A percentile compares a stretch with the other conserved stretches of the same genome.
Evolutionary conservation across 2,113 vertebrate species (phyloP).

Genomic region (Menura novaehollandiae): DNA sequence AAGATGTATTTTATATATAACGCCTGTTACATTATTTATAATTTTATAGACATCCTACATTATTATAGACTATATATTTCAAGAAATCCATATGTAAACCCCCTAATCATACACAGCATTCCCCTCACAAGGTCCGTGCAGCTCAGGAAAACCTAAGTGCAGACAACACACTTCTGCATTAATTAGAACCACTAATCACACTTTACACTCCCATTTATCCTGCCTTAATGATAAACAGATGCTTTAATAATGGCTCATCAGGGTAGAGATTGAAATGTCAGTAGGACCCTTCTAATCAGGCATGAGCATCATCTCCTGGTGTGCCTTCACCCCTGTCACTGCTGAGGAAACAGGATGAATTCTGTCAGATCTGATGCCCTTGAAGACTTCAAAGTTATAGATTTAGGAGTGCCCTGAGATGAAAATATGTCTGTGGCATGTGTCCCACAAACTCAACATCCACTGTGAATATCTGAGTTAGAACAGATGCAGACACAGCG

Average conservation of each 20-base stretch:
- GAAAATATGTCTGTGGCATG: not conserved
- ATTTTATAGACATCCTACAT: not conserved
- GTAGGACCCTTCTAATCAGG: not conserved
- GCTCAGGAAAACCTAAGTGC: not conserved
- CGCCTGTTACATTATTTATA: too few species aligned
- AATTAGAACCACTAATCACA: not conserved
- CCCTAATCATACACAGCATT: not conserved
- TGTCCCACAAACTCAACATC: not conserved
- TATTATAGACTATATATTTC: accelerated
- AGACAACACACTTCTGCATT: not conserved
- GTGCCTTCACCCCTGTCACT: not conserved
- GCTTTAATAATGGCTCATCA: not conserved
- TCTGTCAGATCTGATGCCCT: not conserved
- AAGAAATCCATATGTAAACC: accelerated
- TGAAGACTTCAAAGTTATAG: not conserved
- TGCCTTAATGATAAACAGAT: not conserved
- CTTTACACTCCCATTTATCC: not conserved
- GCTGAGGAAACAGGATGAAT: not conserved
- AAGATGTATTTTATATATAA: not conserved
- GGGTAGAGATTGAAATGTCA: not conserved
- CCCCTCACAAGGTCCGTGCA: not conserved
- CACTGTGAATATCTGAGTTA: not conserved
- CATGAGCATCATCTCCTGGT: not conserved
- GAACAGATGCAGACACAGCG: not conserved
- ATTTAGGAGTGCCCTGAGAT: not conserved